Conservation (phyloP, 2,797 vertebrate species). For the Phoebastria nigripes region DNA sequence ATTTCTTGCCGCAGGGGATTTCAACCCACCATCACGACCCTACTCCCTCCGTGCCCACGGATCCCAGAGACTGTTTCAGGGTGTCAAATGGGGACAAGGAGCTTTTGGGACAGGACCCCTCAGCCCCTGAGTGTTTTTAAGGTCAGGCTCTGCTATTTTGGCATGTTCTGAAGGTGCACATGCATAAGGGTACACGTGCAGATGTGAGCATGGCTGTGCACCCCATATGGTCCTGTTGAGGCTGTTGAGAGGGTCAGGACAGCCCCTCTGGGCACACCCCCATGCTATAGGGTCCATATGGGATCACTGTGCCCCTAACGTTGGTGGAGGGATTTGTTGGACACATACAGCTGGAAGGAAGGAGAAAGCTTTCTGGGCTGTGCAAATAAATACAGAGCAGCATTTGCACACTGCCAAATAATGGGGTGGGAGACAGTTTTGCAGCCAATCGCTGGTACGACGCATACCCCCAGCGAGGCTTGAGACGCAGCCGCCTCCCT, state of each 20-base stretch:
- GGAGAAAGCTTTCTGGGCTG: accelerated
- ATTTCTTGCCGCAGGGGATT: neutral
- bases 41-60: accelerated
- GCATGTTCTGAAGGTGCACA: accelerated
- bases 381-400: neutral
- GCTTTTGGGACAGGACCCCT: neutral
- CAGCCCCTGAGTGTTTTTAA: neutral
- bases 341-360: accelerated
- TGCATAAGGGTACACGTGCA: accelerated
- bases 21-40: accelerated
- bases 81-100: accelerated
- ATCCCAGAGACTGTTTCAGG: neutral
- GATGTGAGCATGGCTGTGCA: accelerated
- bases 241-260: neutral
- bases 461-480: accelerated
- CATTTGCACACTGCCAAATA: accelerated
- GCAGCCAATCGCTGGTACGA: accelerated
- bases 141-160: neutral
- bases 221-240: accelerated
- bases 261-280: neutral
- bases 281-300: neutral
- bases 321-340: neutral
- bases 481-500: neutral
- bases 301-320: neutral
- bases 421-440: accelerated